Percentiles rank a stretch among this genome's conserved stretches.
Evolutionary conservation across 2,113 vertebrate species (phyloP).

Genomic region (Empidonax traillii): DNA sequence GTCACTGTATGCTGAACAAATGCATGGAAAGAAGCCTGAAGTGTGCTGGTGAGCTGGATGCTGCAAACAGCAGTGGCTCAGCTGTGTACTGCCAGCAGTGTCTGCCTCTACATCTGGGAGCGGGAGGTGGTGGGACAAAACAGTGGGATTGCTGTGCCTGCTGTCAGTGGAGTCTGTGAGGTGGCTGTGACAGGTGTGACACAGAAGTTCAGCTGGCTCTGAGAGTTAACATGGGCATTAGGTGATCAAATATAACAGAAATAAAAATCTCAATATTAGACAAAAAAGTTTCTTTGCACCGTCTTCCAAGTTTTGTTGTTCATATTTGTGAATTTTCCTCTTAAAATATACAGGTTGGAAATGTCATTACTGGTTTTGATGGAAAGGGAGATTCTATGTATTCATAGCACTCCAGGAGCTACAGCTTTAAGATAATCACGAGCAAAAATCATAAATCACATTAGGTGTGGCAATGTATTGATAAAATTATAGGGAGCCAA

Average conservation of each 20-base stretch:
- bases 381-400: background rate
- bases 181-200: background rate
- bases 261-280: background rate
- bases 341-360: background rate
- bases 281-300: background rate
- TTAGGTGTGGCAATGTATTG: constrained; percentile 13
- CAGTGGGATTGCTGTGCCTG: background rate
- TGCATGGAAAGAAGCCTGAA: background rate
- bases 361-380: accelerated
- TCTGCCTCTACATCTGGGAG: background rate
- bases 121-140: background rate
- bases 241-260: background rate
- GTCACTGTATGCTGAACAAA: background rate
- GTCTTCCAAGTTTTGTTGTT: background rate
- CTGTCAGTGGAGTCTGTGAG: background rate
- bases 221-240: background rate
- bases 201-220: background rate
- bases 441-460: constrained; percentile 26
- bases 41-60: background rate
- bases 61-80: background rate
- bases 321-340: background rate
- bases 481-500: constrained; percentile 43
- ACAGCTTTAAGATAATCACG: constrained; percentile 14
- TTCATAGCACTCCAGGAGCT: background rate
- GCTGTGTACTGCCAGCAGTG: background rate